Evolutionary conservation across 2,113 vertebrate species (phyloP).

Genomic region (Saccopteryx bilineata): DNA sequence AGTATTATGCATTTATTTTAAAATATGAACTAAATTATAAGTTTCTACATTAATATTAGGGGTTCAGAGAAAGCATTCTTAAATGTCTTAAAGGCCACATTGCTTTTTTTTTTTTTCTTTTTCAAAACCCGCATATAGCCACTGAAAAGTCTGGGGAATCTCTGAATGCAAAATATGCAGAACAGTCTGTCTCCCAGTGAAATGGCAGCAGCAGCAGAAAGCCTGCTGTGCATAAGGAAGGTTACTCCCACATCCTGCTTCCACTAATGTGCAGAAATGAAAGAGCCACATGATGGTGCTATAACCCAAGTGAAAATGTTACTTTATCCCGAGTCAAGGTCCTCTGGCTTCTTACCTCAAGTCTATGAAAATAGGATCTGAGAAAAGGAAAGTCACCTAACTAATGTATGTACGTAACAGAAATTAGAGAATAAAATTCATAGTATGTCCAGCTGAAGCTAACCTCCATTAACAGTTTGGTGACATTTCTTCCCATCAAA

Average conservation of each 20-base stretch:
- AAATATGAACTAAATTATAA: neutral
- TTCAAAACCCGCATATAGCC: neutral
- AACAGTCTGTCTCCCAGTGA: neutral
- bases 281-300: conserved; percentile 78
- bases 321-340: neutral
- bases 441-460: neutral
- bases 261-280: neutral
- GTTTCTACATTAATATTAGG: neutral
- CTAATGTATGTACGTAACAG: neutral
- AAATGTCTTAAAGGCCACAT: neutral
- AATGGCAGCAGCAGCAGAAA: neutral
- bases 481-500: neutral
- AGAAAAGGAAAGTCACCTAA: neutral
- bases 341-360: neutral
- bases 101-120: neutral
- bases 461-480: neutral
- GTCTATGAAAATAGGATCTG: neutral
- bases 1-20: neutral
- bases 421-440: conserved; percentile 17
- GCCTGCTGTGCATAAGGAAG: rapidly evolving
- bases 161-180: neutral
- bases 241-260: neutral
- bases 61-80: neutral
- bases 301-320: conserved; percentile 60
- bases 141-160: neutral